A percentile compares a stretch with the other conserved stretches of the same genome.
These are phyloP conservation scores for Psilopsiagon aurifrons DNA, from an alignment of 2,113 vertebrate genomes.

Conservation along the genomic window DNA sequence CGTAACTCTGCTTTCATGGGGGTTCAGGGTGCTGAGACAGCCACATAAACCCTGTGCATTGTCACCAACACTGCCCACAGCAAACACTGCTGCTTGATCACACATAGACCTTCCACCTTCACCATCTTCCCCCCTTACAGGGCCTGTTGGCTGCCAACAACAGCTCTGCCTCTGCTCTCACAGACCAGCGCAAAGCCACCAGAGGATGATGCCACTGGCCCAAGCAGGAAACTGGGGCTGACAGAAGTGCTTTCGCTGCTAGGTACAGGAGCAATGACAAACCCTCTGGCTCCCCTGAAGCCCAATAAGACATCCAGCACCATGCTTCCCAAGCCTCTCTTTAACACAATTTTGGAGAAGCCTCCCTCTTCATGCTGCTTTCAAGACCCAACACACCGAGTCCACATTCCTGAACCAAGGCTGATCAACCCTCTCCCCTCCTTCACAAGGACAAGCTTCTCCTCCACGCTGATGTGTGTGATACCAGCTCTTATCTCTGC, in stretches of 20 bases:
- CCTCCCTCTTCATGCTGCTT: not conserved
- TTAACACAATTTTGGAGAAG: not conserved
- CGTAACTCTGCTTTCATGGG: rapidly evolving
- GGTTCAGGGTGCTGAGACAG: not conserved
- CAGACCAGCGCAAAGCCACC: not conserved
- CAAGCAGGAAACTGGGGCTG: not conserved
- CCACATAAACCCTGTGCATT: rapidly evolving
- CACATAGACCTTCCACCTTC: not conserved
- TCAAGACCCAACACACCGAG: not conserved
- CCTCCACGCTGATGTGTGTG: rapidly evolving
- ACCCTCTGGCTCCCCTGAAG: not conserved
- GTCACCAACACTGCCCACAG: not conserved
- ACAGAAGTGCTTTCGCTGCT: not conserved
- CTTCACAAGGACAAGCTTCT: not conserved
- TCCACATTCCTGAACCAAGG: not conserved
- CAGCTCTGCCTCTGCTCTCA: not conserved
- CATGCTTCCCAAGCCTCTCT: not conserved
- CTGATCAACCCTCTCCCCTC: not conserved
- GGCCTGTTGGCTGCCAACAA: not conserved
- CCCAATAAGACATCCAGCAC: not conserved
- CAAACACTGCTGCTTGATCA: rapidly evolving
- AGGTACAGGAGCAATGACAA: not conserved
- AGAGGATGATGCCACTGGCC: not conserved
- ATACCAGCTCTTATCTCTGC: not conserved
- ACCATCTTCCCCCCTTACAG: not conserved